Evolutionary conservation across 2,888 invertebrate genomes (phyloP), one percentile per base, ranked within the genome.

Genomic region (Thelaira solivaga): DNA sequence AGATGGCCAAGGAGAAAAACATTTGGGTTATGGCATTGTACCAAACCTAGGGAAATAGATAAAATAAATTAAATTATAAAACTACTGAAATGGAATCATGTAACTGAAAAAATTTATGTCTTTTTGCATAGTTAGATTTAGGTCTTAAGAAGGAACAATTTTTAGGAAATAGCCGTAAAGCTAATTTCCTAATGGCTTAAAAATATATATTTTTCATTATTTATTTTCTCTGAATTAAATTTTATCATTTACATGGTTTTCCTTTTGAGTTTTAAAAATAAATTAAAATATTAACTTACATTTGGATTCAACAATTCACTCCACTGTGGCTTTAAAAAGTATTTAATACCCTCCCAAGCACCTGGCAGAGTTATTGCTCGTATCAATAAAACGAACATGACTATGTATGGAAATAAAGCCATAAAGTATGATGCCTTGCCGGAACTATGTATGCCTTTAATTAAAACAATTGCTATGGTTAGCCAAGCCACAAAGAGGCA

Each of bases 361-460:
- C 93, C 93, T 0, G 91, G 91, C 62, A 93, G 82, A 0, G 92
- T 92, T 4, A 91, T 85, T 0, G 93, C 91, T 61, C 92, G 88
- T 45, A 91, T 87, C 45, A 94, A 86, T 51, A 93, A 87, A 43
- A 91, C 90, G 34, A 92, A 82, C 86, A 93, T 90, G 34, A 93
- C 90, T 41, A 91, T 85, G 83, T 93, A 93, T 0, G 93, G 93
- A 83, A 93, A 93, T 7, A 93, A 87, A 0, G 94, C 94, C 11
- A 94, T 90, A 82, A 94, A 92, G 83, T 94, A 94, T 1, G 94
- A 92, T 0, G 91, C 92, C 83, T 92, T 92, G 59, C 92, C 92
- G 1, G 92, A 90, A 80, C 91, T 91, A 79, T 90, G 90, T 36
- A 92, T 91, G 90, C 84, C 92, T 71, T 90, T 90, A 0, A 90